phyloP scores from a whole-genome alignment of 23 tunicate species.

The Trididemnum miniatum region DNA sequence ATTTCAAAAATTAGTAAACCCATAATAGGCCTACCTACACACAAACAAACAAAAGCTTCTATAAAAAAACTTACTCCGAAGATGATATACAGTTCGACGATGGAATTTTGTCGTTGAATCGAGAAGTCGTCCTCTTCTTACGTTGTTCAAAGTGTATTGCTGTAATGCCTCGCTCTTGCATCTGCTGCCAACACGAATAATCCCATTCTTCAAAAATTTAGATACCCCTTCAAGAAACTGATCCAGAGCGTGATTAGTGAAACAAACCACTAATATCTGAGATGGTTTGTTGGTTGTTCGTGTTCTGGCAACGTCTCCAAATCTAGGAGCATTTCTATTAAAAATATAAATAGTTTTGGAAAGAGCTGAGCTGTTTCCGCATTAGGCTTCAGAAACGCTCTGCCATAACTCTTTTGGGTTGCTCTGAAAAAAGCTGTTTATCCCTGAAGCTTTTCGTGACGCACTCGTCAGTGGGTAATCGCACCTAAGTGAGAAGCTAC shows the following conservation, averaged over 20 bases:
- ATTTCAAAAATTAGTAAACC: too few species aligned
- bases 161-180: conserved; percentile 29
- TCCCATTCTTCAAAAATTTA: conserved; percentile 5
- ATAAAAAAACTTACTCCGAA: conserved; percentile 26
- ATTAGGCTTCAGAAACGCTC: too few species aligned
- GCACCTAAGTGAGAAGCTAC: too few species aligned
- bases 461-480: too few species aligned
- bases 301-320: not conserved
- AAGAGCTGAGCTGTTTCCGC: too few species aligned
- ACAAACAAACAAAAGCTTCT: not conserved
- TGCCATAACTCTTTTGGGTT: too few species aligned
- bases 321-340: not conserved
- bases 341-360: too few species aligned
- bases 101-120: not conserved
- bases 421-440: too few species aligned
- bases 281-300: not conserved
- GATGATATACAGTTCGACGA: conserved; percentile 49
- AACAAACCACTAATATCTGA: conserved; percentile 60
- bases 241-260: conserved; percentile 61
- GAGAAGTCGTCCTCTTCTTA: not conserved
- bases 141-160: conserved; percentile 2
- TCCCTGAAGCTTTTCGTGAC: too few species aligned
- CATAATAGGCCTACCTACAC: too few species aligned
- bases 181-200: conserved; percentile 61
- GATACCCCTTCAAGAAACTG: conserved; percentile 44